phyloP scores from a whole-genome alignment of 2,888 invertebrate species.

The Gisinianus flammeolus region DNA sequence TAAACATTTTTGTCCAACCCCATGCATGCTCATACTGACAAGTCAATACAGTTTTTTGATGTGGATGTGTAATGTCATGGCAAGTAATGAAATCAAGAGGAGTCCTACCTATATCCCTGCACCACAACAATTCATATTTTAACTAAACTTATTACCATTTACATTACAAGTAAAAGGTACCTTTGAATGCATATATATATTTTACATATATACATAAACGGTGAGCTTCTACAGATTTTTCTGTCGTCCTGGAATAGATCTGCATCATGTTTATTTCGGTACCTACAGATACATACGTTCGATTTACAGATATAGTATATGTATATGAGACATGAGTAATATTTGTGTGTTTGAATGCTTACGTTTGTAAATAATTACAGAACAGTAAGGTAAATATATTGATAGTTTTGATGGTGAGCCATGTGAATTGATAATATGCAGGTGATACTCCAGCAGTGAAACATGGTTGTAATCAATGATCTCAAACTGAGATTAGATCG shows the following conservation, averaged over 20 bases:
- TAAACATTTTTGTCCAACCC: neutral
- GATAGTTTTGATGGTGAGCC: constrained; percentile 14
- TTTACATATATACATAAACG: neutral
- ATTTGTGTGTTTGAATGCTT: constrained; percentile 17
- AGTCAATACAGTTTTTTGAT: neutral
- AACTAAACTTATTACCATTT: too few species aligned
- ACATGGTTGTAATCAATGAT: constrained; percentile 35
- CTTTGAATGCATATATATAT: too few species aligned
- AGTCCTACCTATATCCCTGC: neutral
- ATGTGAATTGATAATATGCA: neutral
- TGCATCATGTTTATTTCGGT: neutral
- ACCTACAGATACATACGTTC: neutral
- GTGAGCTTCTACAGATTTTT: neutral
- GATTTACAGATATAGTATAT: neutral
- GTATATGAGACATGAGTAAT: neutral
- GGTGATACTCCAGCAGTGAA: constrained; percentile 30
- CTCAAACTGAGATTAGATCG: constrained; percentile 20
- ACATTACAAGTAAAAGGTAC: too few species aligned
- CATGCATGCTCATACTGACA: neutral
- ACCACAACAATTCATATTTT: neutral
- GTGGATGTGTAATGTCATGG: constrained; percentile 1
- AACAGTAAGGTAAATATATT: neutral
- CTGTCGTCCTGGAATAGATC: neutral
- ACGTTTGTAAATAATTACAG: constrained; percentile 35
- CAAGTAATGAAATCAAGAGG: constrained; percentile 4